Conservation (phyloP, 2,113 vertebrate species). For the Beaufortia kweichowensis region DNA sequence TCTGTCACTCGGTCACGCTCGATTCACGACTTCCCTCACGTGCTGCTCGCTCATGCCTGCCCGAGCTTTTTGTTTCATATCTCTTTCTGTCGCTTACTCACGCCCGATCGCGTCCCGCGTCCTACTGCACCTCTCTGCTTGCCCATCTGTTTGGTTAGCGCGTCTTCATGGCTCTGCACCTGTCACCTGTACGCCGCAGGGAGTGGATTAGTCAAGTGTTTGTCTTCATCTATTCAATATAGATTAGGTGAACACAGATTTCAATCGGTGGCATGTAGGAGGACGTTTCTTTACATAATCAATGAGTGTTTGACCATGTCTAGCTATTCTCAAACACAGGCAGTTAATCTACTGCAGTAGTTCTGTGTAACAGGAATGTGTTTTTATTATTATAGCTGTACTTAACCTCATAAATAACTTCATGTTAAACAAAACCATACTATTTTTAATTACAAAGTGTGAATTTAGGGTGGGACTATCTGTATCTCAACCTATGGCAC, state of each 20-base stretch:
- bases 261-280: not conserved
- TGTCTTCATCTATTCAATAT: slow-evolving; percentile 1
- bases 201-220: slow-evolving; percentile 36
- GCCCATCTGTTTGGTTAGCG: slow-evolving; percentile 45
- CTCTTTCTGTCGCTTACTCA: slow-evolving; percentile 26
- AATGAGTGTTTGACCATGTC: not conserved
- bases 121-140: slow-evolving; percentile 39
- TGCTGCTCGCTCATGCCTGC: slow-evolving; percentile 6
- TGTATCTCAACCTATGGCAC: too few relatives aligned
- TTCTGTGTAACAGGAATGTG: not conserved
- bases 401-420: too few relatives aligned
- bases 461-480: too few relatives aligned
- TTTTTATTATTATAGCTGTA: not conserved
- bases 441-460: too few relatives aligned
- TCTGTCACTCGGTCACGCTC: not conserved
- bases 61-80: not conserved
- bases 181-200: slow-evolving; percentile 39
- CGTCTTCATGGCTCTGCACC: slow-evolving; percentile 26
- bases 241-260: not conserved
- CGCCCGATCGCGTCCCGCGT: slow-evolving; percentile 13
- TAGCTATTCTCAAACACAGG: not conserved
- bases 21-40: slow-evolving; percentile 5
- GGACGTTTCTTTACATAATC: slow-evolving; percentile 18
- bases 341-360: not conserved
- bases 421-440: too few relatives aligned